Conservation (phyloP, 2,888 invertebrate genomes). For the Antitype chi region DNA sequence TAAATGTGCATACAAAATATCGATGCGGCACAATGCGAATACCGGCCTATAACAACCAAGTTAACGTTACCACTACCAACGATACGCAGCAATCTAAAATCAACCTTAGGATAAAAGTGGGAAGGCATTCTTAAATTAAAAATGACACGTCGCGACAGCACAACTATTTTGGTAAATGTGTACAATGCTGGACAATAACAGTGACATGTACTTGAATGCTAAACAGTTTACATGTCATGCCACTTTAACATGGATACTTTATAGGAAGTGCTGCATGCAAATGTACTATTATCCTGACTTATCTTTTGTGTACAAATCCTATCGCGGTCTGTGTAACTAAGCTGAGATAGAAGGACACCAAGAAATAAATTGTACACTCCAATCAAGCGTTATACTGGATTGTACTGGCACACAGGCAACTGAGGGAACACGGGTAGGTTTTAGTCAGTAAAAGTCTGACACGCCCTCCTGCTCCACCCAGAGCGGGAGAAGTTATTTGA, state of each 20-base stretch:
- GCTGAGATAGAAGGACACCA: not conserved
- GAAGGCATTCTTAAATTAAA: conserved; percentile 59
- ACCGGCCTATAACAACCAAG: conserved; percentile 77
- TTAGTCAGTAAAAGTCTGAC: no score
- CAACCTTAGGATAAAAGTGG: conserved; percentile 51
- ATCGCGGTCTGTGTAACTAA: conserved; percentile 48
- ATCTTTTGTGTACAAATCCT: conserved; percentile 59
- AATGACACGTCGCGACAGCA: conserved; percentile 38
- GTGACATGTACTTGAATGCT: conserved; percentile 88
- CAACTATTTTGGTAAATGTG: conserved; percentile 62
- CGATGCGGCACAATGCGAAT: conserved; percentile 86
- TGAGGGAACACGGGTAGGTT: no score
- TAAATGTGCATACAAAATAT: conserved; percentile 90
- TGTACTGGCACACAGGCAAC: no score
- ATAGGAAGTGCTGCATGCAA: conserved; percentile 82
- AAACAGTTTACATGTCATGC: conserved; percentile 86
- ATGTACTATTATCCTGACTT: conserved; percentile 67
- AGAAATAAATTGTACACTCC: not conserved
- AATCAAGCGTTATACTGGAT: not conserved
- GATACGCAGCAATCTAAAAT: conserved; percentile 58
- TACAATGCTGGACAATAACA: conserved; percentile 87
- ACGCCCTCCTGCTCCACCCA: no score
- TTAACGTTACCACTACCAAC: conserved; percentile 58
- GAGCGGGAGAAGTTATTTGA: no score
- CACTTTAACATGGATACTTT: conserved; percentile 82